A percentile compares a stretch with the other conserved stretches of the same genome.
Conservation (phyloP, 2,113 vertebrate species). For the Aphelocoma coerulescens region DNA sequence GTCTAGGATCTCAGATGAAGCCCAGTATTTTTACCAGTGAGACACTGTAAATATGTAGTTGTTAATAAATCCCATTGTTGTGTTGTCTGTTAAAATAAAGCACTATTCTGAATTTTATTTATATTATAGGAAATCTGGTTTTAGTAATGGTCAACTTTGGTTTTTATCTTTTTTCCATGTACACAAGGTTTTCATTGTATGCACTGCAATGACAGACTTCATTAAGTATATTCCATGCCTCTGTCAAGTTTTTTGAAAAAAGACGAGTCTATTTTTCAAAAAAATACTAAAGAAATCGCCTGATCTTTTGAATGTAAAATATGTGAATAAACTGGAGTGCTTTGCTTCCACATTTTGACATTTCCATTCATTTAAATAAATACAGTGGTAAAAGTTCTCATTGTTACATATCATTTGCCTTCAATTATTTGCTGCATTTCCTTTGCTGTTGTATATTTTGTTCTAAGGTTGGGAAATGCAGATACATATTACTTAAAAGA, state of each 20-base stretch:
- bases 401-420: slow-evolving; percentile 1
- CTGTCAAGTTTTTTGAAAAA: slow-evolving; percentile 9
- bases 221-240: neutral
- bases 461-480: neutral
- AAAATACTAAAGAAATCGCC: neutral
- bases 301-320: slow-evolving; percentile 31
- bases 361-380: slow-evolving; percentile 50
- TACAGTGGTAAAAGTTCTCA: slow-evolving; percentile 6
- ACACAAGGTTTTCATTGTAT: neutral
- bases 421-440: slow-evolving; percentile 2
- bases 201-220: neutral
- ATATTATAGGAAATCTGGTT: slow-evolving; percentile 42
- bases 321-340: slow-evolving; percentile 25
- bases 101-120: slow-evolving; percentile 52
- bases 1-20: slow-evolving; percentile 10
- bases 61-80: slow-evolving; percentile 43
- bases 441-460: neutral
- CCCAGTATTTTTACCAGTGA: neutral
- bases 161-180: slow-evolving; percentile 1
- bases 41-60: slow-evolving; percentile 65
- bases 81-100: slow-evolving; percentile 57
- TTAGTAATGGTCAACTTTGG: neutral
- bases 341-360: slow-evolving; percentile 23
- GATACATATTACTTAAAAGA: neutral
- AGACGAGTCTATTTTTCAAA: neutral